A percentile compares a stretch with the other conserved stretches of the same genome.
These are phyloP conservation scores for Spisula solida DNA, from an alignment of 2,888 invertebrate species.

Conservation along the genomic window DNA sequence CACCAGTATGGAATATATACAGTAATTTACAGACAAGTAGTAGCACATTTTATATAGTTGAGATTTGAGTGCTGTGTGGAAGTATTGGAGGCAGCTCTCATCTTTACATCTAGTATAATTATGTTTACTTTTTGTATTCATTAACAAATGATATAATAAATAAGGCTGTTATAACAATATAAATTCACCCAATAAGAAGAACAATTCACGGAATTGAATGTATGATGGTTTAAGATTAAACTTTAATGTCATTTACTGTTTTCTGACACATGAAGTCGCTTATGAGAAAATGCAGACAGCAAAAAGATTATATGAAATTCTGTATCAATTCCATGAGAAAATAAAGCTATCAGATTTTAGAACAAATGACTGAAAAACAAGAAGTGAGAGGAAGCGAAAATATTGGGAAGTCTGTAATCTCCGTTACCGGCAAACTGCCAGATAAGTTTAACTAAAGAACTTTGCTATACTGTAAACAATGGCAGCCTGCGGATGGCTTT, in stretches of 20 bases:
- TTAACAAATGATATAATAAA: no score
- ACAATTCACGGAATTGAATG: background rate
- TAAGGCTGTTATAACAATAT: background rate
- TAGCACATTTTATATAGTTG: no score
- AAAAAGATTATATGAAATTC: slow-evolving; percentile 21
- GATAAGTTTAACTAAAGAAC: slow-evolving; percentile 38
- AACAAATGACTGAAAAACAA: slow-evolving; percentile 15
- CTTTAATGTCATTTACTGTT: slow-evolving; percentile 14
- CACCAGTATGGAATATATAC: no score
- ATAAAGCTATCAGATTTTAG: slow-evolving; percentile 37
- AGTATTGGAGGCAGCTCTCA: no score
- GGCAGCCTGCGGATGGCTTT: slow-evolving; percentile 30
- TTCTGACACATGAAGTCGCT: slow-evolving; percentile 14
- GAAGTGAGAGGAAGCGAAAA: background rate
- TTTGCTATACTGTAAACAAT: slow-evolving; percentile 41
- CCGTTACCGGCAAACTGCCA: slow-evolving; percentile 46
- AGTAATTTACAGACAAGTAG: no score
- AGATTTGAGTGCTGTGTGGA: no score
- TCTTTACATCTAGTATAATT: no score
- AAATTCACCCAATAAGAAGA: slow-evolving; percentile 1
- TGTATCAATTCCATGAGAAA: slow-evolving; percentile 37
- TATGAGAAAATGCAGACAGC: slow-evolving; percentile 13
- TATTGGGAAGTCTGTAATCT: slow-evolving; percentile 26
- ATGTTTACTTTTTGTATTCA: no score
- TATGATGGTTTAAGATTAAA: slow-evolving; percentile 5